Evolutionary conservation across 92 coral and sea anemone species (phyloP), one percentile per base, ranked within the genome.

Genomic region (Metridium senile): DNA sequence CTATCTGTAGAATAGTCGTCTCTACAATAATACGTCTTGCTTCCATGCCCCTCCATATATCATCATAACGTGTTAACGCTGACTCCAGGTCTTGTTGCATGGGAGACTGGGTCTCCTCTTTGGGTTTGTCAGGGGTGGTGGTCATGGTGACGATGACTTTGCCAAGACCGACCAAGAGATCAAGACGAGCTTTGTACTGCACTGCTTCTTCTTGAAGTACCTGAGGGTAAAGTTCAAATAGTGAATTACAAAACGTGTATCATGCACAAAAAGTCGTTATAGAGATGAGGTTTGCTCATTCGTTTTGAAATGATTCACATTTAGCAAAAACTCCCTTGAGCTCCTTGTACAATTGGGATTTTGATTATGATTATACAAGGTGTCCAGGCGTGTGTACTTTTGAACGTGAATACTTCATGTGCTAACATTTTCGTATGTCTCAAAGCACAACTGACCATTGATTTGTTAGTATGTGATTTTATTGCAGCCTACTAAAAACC

Each of bases 141-240:
- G 97, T 89, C 72, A 95, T 92, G 57, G 92, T 90, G 81, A 95
- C 85, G 57, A 95, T 95, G 28, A 95, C 97, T 53, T 95, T 95
- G 13, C 99, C 97, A 9, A 95, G 88, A 33, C 99, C 99, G 32
- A 89, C 79, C 58, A 95, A 61, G 52, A 95, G 92, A 86, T 95
- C 99, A 56, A 95, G 84, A 34, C 91, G 97, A 23, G 99, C 99
- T 81, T 95, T 95, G 91, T 95, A 89, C 64, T 95, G 87, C 51
- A 95, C 97, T 22, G 99, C 99, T 62, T 95, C 99, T 58, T 85
- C 93, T 82, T 92, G 97, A 17, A 95, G 74, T 0, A 80, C 59
- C 99, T 95, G 71, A 49, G 30, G 75, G 33, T 57, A 64, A 78
- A 20, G 1, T 49, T 17, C 46, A 17, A 0, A 47, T 33, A 32